Base-by-base conservation (phyloP, 2,797 vertebrate species). In the Prunella strophiata region DNA sequence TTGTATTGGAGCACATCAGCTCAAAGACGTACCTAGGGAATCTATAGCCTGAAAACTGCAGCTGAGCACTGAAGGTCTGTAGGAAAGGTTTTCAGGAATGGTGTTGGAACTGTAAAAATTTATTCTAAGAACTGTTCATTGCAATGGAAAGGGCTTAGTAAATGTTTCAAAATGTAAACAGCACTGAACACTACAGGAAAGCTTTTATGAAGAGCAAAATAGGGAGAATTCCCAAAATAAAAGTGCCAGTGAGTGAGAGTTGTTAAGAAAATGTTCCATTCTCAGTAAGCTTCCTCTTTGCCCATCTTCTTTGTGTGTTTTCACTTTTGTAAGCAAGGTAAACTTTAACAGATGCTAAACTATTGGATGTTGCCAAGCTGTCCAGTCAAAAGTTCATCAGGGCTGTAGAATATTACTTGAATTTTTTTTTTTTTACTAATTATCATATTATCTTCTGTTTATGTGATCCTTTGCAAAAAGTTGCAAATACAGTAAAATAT, bases 391-490 rank as follows among this genome's bases (percentile, higher is more conserved):
- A 61, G 38, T 91, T 91, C n/a, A 63, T 51, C 34, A 40, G 38
- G 63, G 50, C 63, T 93, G 29, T 79, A 50, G 66, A 70, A 47
- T 73, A 63, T 23, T 42, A 93, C 74, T 89, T 96, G 80, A 93
- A 34, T 25, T 43, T 77, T 70, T 54, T 52, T 54, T 62, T 71
- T 43, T 36, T 18, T 32, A 70, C 16, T 66, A 19, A 34, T 40
- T 29, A 55, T 30, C 13, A 4, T 57, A 16, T 55, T 88, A 79
- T 29, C 36, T 61, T 51, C 51, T 70, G 32, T 30, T 40, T 55
- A 10, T 45, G 11, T 34, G 22, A 68, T 61, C 17, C n/a, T 90
- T 76, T 40, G 67, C 59, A 90, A 65, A 52, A 85, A 76, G 32
- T 30, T 91, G 43, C 16, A 88, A 85, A 32, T 83, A 45, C 7